Evolutionary conservation across 1,140 invertebrate species (phyloP).

Genomic region (Saccostrea echinata): DNA sequence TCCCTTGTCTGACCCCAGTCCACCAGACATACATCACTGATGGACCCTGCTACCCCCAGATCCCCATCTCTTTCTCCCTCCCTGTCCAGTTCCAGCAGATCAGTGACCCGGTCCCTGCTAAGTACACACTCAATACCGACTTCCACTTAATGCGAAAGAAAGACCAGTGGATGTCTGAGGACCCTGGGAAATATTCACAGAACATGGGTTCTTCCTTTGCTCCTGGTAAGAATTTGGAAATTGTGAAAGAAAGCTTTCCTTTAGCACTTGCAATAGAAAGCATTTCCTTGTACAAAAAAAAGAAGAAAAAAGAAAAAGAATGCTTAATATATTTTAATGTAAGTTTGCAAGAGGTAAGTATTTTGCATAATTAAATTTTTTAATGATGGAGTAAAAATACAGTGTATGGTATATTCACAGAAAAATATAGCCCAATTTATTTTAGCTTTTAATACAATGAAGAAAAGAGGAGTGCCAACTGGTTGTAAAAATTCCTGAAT

Average conservation of each 20-base stretch:
- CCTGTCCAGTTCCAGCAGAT: slow-evolving; percentile 80
- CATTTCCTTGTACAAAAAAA: too few relatives aligned
- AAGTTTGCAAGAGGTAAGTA: too few relatives aligned
- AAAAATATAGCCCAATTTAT: too few relatives aligned
- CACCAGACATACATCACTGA: slow-evolving; percentile 72
- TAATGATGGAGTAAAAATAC: too few relatives aligned
- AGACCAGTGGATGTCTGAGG: slow-evolving; percentile 77
- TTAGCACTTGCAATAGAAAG: too few relatives aligned
- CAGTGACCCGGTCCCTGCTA: slow-evolving; percentile 77
- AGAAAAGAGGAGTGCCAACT: neutral
- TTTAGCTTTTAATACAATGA: neutral
- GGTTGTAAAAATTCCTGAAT: neutral
- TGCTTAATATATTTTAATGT: too few relatives aligned
- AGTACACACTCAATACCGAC: slow-evolving; percentile 77
- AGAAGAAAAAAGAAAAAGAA: too few relatives aligned
- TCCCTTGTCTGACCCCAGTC: slow-evolving; percentile 77
- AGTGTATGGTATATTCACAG: too few relatives aligned
- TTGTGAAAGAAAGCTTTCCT: too few relatives aligned
- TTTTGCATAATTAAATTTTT: too few relatives aligned
- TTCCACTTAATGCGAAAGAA: slow-evolving; percentile 76
- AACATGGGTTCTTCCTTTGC: slow-evolving; percentile 72
- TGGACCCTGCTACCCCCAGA: slow-evolving; percentile 75
- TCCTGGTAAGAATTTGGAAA: slow-evolving; percentile 65
- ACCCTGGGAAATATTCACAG: slow-evolving; percentile 65
- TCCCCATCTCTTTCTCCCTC: slow-evolving; percentile 77